Evolutionary conservation across 2,113 vertebrate genomes (phyloP).

Genomic region (Pongo abelii): DNA sequence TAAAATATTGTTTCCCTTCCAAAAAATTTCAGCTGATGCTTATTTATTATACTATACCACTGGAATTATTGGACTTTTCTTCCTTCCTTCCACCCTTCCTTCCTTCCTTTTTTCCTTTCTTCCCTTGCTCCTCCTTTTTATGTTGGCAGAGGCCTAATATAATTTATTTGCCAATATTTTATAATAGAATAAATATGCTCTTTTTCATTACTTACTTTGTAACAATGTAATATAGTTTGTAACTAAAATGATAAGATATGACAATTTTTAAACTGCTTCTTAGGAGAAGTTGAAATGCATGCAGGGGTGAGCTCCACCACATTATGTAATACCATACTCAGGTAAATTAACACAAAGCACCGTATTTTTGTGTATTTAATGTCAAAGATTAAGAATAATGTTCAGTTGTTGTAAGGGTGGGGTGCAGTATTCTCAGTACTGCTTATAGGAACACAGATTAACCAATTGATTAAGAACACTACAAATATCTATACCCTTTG

Average conservation of each 20-base stretch:
- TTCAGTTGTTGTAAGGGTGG: not conserved
- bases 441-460: not conserved
- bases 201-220: not conserved
- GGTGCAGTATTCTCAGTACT: not conserved
- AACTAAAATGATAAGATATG: not conserved
- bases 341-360: not conserved
- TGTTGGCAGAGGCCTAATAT: not conserved
- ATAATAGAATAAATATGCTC: not conserved
- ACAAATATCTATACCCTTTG: not conserved
- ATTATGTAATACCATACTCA: not conserved
- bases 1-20: not conserved
- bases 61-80: not conserved
- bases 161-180: slow-evolving; percentile 7
- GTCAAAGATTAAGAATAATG: not conserved
- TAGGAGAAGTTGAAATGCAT: not conserved
- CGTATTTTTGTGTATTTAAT: not conserved
- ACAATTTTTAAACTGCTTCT: not conserved
- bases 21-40: not conserved
- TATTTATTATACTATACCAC: not conserved
- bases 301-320: not conserved
- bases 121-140: not conserved
- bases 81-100: not conserved
- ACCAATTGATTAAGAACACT: not conserved
- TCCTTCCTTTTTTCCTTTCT: not conserved
- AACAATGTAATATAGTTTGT: not conserved